Conservation (phyloP, 2,113 vertebrate genomes). For the Loxodonta africana region DNA sequence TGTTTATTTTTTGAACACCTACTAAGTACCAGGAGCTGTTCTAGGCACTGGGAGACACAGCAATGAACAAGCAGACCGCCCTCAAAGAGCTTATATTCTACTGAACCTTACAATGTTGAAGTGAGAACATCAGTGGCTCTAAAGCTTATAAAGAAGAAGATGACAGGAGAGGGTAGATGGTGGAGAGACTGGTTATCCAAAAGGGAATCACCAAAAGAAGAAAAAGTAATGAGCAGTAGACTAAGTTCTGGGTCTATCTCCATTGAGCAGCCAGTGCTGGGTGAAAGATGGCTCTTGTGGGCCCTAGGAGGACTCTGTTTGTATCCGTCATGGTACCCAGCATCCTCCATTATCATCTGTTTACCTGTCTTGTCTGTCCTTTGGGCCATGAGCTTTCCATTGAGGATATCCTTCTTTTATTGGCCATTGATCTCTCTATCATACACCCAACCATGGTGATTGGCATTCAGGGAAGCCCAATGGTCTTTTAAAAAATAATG, state of each 20-base stretch:
- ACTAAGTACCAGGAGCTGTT: neutral
- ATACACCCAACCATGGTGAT: neutral
- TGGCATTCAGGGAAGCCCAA: neutral
- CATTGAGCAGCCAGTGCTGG: neutral
- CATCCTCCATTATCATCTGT: neutral
- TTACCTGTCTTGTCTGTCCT: neutral
- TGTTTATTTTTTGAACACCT: neutral
- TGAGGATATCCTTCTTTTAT: neutral
- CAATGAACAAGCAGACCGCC: neutral
- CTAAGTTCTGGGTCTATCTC: neutral
- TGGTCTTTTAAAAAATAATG: neutral
- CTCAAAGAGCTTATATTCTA: neutral
- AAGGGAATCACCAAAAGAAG: neutral
- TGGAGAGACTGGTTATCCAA: neutral
- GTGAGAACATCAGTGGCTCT: neutral
- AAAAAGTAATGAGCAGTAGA: neutral
- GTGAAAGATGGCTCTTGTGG: rapidly evolving
- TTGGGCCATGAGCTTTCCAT: neutral
- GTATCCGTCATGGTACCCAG: rapidly evolving
- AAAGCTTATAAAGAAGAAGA: neutral
- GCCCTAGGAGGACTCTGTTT: rapidly evolving
- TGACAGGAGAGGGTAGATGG: neutral
- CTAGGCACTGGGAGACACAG: neutral
- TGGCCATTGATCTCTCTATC: neutral
- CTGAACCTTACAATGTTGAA: neutral